Percentiles rank a stretch among this genome's conserved stretches.
These are phyloP conservation scores for Macrochelys suwanniensis DNA, from an alignment of 2,797 vertebrate genomes.

Conservation along the genomic window DNA sequence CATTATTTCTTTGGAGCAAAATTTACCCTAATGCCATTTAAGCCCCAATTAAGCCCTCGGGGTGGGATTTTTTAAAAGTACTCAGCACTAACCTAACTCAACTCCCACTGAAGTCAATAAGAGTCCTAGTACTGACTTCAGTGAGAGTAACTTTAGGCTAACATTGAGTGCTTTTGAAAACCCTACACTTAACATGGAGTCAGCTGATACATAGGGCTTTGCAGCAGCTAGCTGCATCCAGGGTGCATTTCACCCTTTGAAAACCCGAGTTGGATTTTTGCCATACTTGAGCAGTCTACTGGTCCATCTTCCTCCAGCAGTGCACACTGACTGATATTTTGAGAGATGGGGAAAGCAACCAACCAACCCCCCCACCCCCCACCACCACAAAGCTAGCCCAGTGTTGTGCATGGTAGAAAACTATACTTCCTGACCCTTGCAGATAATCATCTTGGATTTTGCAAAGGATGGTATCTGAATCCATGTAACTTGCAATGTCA, in stretches of 20 bases:
- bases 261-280: neutral
- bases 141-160: neutral
- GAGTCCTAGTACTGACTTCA: neutral
- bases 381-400: neutral
- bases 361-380: too few relatives aligned
- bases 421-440: neutral
- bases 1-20: neutral
- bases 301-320: rapidly evolving
- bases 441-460: neutral
- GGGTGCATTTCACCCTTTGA: neutral
- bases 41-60: neutral
- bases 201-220: neutral
- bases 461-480: neutral
- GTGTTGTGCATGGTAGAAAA: neutral
- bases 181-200: neutral
- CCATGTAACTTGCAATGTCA: neutral
- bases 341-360: neutral
- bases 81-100: rapidly evolving
- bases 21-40: neutral
- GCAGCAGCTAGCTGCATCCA: neutral
- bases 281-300: neutral
- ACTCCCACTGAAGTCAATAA: neutral
- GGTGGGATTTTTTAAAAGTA: rapidly evolving
- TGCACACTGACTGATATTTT: rapidly evolving
- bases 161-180: neutral